phyloP scores from a whole-genome alignment of 1,140 invertebrate genomes.

The Panulirus ornatus region DNA sequence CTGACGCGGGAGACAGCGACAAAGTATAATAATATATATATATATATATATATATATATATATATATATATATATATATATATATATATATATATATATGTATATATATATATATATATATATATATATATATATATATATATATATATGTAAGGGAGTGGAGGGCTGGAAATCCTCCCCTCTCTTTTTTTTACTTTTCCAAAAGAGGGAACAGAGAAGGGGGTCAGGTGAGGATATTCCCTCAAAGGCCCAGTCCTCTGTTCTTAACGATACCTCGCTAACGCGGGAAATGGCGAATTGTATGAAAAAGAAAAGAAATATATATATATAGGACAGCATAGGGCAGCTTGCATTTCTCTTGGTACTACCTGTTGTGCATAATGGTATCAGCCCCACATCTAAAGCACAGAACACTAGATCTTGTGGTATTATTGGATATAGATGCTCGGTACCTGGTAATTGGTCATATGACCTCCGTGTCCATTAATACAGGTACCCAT shows the following conservation, averaged over 20 bases:
- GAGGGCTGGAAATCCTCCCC: too few species aligned
- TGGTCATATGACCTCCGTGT: neutral
- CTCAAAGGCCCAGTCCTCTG: too few species aligned
- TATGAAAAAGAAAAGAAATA: too few species aligned
- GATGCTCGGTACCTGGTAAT: neutral
- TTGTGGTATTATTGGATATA: neutral
- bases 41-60: conserved; percentile 5
- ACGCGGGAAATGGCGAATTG: too few species aligned
- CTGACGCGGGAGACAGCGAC: too few species aligned
- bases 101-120: conserved; percentile 9
- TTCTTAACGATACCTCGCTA: too few species aligned
- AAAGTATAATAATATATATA: too few species aligned
- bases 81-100: conserved; percentile 9
- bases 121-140: too few species aligned
- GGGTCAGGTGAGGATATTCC: too few species aligned
- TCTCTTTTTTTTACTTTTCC: too few species aligned
- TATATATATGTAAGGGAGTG: too few species aligned
- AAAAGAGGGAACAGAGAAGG: too few species aligned
- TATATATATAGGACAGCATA: neutral
- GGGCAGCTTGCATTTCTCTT: neutral
- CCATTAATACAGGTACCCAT: neutral
- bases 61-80: conserved; percentile 10
- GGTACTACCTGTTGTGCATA: neutral
- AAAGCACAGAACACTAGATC: neutral
- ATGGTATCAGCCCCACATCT: neutral